Evolutionary conservation across 1,140 invertebrate genomes (phyloP).

Genomic region (Dreissena polymorpha): DNA sequence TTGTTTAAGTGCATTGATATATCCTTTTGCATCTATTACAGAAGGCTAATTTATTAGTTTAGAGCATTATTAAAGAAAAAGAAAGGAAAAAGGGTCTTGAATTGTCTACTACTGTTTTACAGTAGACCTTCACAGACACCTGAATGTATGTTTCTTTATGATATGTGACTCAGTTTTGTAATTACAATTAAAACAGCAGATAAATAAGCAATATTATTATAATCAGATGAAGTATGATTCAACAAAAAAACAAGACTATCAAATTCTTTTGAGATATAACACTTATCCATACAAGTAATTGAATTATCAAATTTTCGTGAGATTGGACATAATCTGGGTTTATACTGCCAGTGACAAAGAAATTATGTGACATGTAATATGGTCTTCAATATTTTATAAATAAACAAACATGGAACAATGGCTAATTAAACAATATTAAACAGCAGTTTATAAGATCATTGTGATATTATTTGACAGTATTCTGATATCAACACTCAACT

Average conservation of each 20-base stretch:
- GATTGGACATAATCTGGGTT: neutral
- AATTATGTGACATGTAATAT: neutral
- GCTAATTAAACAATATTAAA: slow-evolving; percentile 3
- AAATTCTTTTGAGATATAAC: neutral
- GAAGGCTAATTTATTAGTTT: too few species aligned
- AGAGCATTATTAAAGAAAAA: too few species aligned
- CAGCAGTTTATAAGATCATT: neutral
- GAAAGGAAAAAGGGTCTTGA: too few species aligned
- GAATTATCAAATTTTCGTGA: neutral
- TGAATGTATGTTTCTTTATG: too few species aligned
- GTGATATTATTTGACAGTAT: neutral
- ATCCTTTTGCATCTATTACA: too few species aligned
- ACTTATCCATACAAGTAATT: neutral
- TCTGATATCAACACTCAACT: neutral
- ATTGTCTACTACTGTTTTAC: too few species aligned
- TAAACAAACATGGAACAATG: neutral
- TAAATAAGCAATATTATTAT: too few species aligned
- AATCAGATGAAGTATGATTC: too few species aligned
- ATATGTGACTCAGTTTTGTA: too few species aligned
- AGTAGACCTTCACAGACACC: too few species aligned
- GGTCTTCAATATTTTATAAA: neutral
- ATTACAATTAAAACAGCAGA: too few species aligned
- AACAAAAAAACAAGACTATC: slow-evolving; percentile 1
- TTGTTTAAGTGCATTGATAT: too few species aligned
- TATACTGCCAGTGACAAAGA: neutral